Percentiles rank a stretch among this genome's conserved stretches.
Evolutionary conservation across 1,140 invertebrate genomes (phyloP).

Genomic region (Drosophila nigrodunni): DNA sequence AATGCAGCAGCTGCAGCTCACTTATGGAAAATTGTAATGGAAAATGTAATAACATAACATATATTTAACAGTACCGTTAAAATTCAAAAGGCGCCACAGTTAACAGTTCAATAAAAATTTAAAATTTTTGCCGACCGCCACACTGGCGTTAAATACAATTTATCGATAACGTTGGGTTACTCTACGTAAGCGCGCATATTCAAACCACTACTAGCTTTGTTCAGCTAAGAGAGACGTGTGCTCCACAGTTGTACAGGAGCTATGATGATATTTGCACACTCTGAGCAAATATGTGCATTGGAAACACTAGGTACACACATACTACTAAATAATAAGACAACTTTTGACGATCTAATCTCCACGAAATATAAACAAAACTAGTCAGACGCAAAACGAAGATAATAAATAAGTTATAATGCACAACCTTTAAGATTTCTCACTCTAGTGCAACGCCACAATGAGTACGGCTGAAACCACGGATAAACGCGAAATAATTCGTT

Average conservation of each 20-base stretch:
- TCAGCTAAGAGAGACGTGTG: neutral
- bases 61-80: neutral
- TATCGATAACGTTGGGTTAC: neutral
- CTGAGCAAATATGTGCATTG: conserved; percentile 48
- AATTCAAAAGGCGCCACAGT: neutral
- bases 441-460: conserved; percentile 41
- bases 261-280: conserved; percentile 48
- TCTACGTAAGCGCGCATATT: neutral
- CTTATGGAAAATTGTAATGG: conserved; percentile 32
- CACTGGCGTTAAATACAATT: neutral
- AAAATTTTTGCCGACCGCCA: neutral
- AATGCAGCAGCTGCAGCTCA: conserved; percentile 45
- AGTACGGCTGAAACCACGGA: conserved; percentile 32
- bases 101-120: neutral
- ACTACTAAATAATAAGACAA: conserved; percentile 33
- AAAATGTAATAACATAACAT: conserved; percentile 1
- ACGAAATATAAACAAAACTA: conserved; percentile 35
- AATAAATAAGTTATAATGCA: conserved; percentile 72
- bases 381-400: conserved; percentile 37
- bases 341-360: conserved; percentile 66
- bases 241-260: conserved; percentile 21
- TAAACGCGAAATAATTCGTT: conserved; percentile 39
- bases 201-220: neutral
- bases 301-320: neutral
- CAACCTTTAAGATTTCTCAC: conserved; percentile 27